These are phyloP conservation scores for Dysidea cf. avara DNA, from an alignment of 37 sponge, comb jelly and placozoan genomes.

Conservation along the genomic window DNA sequence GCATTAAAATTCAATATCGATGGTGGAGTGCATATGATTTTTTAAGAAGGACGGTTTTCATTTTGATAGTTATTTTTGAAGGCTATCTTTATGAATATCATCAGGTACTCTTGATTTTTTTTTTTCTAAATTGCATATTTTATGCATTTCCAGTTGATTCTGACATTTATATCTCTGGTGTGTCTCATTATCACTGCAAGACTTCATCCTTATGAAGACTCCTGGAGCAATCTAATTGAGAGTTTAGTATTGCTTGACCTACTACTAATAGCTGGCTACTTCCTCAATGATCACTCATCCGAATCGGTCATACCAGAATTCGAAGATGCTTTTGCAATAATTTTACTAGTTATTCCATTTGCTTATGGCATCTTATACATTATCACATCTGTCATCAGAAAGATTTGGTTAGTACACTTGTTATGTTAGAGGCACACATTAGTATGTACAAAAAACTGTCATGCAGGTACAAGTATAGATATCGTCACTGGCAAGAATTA, in stretches of 20 bases:
- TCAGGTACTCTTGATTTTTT: too few relatives aligned
- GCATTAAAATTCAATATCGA: neutral
- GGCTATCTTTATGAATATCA: conserved; percentile 1
- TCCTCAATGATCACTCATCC: neutral
- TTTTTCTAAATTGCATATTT: too few relatives aligned
- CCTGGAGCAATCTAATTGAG: conserved; percentile 30
- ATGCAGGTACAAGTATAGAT: too few relatives aligned
- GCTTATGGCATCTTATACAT: neutral
- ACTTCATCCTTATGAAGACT: conserved; percentile 27
- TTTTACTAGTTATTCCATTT: conserved; percentile 4
- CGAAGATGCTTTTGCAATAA: too few relatives aligned
- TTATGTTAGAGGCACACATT: too few relatives aligned
- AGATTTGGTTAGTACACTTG: conserved; percentile 8
- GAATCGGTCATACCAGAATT: neutral
- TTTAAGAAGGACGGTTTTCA: conserved; percentile 5
- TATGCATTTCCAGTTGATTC: too few relatives aligned
- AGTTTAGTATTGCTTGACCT: conserved; percentile 36
- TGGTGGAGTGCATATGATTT: conserved; percentile 27
- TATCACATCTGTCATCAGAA: neutral
- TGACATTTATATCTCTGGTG: neutral
- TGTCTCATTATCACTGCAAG: conserved; percentile 5
- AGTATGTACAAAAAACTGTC: too few relatives aligned
- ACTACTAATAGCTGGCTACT: conserved; percentile 10
- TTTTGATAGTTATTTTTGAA: neutral
- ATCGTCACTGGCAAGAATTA: too few relatives aligned